These are phyloP conservation scores for Pseudochromis fuscus DNA, from an alignment of 2,797 vertebrate genomes.

Conservation along the genomic window DNA sequence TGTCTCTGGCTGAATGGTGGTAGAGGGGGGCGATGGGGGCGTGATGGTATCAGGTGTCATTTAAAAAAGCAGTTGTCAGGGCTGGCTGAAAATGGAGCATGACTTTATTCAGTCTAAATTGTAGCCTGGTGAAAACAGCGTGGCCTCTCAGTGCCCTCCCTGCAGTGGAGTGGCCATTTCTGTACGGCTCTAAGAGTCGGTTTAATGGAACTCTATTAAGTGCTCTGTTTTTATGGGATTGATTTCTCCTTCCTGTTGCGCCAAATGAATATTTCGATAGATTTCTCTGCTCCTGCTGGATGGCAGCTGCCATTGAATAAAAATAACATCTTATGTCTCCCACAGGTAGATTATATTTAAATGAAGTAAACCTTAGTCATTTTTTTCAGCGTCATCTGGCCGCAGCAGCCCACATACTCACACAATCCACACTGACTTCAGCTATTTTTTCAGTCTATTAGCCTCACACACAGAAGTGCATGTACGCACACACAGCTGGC, in stretches of 20 bases:
- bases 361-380: slow-evolving; percentile 55
- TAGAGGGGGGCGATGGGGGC: slow-evolving; percentile 17
- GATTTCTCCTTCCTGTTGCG: slow-evolving; percentile 73
- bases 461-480: slow-evolving; percentile 49
- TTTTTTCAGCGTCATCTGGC: slow-evolving; percentile 55
- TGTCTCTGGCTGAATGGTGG: slow-evolving; percentile 62
- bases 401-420: slow-evolving; percentile 20
- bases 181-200: slow-evolving; percentile 47
- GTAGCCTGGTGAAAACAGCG: slow-evolving; percentile 67
- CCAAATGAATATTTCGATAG: slow-evolving; percentile 77
- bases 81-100: slow-evolving; percentile 76
- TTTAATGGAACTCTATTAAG: slow-evolving; percentile 81
- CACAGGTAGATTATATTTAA: slow-evolving; percentile 72
- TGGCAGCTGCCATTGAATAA: slow-evolving; percentile 67
- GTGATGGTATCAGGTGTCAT: slow-evolving; percentile 77
- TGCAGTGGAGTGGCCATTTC: slow-evolving; percentile 66
- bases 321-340: slow-evolving; percentile 59
- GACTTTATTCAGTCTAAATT: slow-evolving; percentile 74
- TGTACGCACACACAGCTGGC: slow-evolving; percentile 66
- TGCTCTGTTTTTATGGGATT: slow-evolving; percentile 76
- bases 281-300: slow-evolving; percentile 65
- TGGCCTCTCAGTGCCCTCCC: slow-evolving; percentile 65
- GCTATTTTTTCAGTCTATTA: slow-evolving; percentile 41
- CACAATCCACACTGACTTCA: slow-evolving; percentile 22
- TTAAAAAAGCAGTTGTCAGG: slow-evolving; percentile 81